phyloP scores from a whole-genome alignment of 1,140 invertebrate species.

The Drosophila sechellia region DNA sequence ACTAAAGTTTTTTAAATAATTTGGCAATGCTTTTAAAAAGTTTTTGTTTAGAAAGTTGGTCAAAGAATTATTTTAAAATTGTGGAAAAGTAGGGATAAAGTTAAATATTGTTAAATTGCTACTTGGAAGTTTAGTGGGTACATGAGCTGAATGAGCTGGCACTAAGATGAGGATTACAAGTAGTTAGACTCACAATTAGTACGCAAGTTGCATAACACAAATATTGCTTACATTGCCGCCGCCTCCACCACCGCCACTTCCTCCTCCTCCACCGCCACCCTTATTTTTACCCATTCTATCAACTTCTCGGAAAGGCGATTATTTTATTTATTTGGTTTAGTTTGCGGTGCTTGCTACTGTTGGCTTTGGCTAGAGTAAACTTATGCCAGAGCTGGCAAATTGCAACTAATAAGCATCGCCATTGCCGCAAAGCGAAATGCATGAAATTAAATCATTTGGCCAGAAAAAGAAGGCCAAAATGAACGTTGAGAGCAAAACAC shows the following conservation, averaged over 20 bases:
- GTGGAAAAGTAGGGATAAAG: no score
- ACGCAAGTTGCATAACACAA: conserved; percentile 79
- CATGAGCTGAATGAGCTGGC: background rate
- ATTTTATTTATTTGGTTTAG: conserved; percentile 61
- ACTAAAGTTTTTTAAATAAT: background rate
- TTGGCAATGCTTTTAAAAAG: background rate
- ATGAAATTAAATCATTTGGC: conserved; percentile 64
- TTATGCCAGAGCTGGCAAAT: conserved; percentile 63
- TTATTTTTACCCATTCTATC: conserved; percentile 79
- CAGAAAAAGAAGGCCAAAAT: conserved; percentile 37
- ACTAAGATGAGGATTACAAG: conserved; percentile 1
- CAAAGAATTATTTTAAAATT: no score
- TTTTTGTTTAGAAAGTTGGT: no score
- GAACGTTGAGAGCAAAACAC: conserved; percentile 68
- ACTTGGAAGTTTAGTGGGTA: background rate
- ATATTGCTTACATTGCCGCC: conserved; percentile 84
- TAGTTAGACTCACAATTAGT: conserved; percentile 70
- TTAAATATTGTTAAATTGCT: background rate
- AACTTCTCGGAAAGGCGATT: conserved; percentile 51
- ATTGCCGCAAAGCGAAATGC: conserved; percentile 57
- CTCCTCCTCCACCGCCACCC: conserved; percentile 51
- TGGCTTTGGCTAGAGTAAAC: conserved; percentile 49
- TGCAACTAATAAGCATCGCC: conserved; percentile 73
- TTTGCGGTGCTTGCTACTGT: conserved; percentile 1
- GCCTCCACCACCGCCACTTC: conserved; percentile 52